Base-by-base conservation (phyloP, 2,888 invertebrate species). In the Ptycholaimellus sp. region DNA sequence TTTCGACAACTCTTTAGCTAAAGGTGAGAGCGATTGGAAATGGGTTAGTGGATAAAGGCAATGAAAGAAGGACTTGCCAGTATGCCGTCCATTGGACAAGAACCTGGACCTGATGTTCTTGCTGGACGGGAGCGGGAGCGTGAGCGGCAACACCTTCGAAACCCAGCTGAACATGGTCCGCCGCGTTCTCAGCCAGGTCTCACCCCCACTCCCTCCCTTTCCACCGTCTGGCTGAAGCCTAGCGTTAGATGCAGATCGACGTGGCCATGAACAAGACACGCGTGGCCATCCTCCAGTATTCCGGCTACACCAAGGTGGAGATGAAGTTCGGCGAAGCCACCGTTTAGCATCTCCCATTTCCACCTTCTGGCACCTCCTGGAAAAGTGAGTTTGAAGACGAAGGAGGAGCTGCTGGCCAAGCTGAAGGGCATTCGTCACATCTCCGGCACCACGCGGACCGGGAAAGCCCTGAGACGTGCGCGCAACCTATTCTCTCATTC, bases 211-310 rank as follows among this genome's bases (percentile, higher is more conserved):
- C n/a, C n/a, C n/a, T n/a, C n/a, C n/a, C n/a, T n/a, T n/a, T n/a
- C n/a, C n/a, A n/a, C n/a, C n/a, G n/a, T n/a, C n/a, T n/a, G n/a
- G n/a, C n/a, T n/a, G n/a, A n/a, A n/a, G n/a, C n/a, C n/a, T n/a
- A n/a, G n/a, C n/a, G n/a, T n/a, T n/a, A n/a, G n/a, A n/a, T n/a
- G n/a, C n/a, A n/a, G n/a, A n/a, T n/a, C 21, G 44, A 51, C 17
- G 35, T 49, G 13, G 44, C 42, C 7, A 39, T 35, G 22, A 30
- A 51, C 21, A 42, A 46, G 30, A 41, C 49, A 9, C 36, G 43
- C 21, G 41, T 49, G 25, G 48, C 46, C n/a, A 45, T 49, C 11
- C 34, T 52, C 30, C 49, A 51, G 39, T 51, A 45, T 38, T 35
- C 40, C 28, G 30, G 44, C n/a, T 48, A 40, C 32, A 49, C 48